Conservation (phyloP, 2,888 invertebrate genomes). For the Tenthredo mesomela region DNA sequence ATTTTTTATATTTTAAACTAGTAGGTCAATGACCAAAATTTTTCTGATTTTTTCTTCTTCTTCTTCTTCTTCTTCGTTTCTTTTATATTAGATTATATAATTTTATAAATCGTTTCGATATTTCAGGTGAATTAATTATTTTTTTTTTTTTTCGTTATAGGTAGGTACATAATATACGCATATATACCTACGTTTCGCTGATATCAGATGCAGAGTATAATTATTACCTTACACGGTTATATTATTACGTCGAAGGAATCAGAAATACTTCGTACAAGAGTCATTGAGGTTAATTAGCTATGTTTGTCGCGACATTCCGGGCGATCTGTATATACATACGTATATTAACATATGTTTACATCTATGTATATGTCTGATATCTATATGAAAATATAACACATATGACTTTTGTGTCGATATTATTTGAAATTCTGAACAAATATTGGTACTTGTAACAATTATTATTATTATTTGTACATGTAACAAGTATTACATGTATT, state of each 20-base stretch:
- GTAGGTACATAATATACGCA: too few relatives aligned
- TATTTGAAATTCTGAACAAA: background rate
- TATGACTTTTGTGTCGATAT: background rate
- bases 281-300: conserved; percentile 42
- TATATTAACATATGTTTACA: background rate
- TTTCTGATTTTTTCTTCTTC: too few relatives aligned
- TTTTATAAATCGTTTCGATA: too few relatives aligned
- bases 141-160: too few relatives aligned
- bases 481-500: too few relatives aligned
- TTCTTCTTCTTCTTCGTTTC: too few relatives aligned
- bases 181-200: background rate
- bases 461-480: too few relatives aligned
- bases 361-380: background rate
- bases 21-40: too few relatives aligned
- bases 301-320: conserved; percentile 35
- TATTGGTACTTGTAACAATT: too few relatives aligned
- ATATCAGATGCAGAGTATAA: background rate
- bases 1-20: too few relatives aligned
- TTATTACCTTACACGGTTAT: conserved; percentile 6
- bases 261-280: conserved; percentile 18
- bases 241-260: conserved; percentile 28
- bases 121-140: too few relatives aligned
- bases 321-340: conserved; percentile 1
- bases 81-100: too few relatives aligned
- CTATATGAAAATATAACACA: background rate